These are phyloP conservation scores for Nebria ingens DNA, from an alignment of 1,140 invertebrate genomes.

Conservation along the genomic window DNA sequence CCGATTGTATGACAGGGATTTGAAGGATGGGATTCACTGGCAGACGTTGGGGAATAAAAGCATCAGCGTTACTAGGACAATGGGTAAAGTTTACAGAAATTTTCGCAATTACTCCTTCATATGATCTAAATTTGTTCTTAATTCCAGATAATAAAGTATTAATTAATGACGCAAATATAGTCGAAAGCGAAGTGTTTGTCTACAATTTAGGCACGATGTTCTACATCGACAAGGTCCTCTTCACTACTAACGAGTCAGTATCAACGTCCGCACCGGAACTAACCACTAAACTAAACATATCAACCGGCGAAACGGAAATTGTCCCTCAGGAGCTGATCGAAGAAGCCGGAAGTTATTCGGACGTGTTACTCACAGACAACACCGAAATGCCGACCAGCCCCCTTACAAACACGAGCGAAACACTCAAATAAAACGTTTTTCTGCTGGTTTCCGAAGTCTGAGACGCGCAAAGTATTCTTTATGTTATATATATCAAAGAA, in stretches of 20 bases:
- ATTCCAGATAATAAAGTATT: constrained; percentile 36
- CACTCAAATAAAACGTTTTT: no score
- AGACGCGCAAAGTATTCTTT: constrained; percentile 11
- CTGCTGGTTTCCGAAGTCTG: no score
- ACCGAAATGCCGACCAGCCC: constrained; percentile 3
- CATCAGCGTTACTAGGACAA: constrained; percentile 36
- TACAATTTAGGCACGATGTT: constrained; percentile 52
- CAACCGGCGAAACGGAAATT: constrained; percentile 23
- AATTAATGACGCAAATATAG: constrained; percentile 43
- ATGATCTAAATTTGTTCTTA: no score
- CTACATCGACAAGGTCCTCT: constrained; percentile 45
- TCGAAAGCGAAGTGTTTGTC: constrained; percentile 48
- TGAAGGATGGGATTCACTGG: constrained; percentile 40
- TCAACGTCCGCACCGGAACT: constrained; percentile 25
- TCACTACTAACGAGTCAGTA: constrained; percentile 33
- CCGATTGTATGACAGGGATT: constrained; percentile 45
- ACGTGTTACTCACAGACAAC: constrained; percentile 26
- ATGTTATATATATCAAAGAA: constrained; percentile 5
- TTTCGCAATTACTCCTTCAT: no score
- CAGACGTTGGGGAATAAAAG: constrained; percentile 42
- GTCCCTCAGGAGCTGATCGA: constrained; percentile 38
- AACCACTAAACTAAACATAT: constrained; percentile 25
- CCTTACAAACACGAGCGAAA: no score
- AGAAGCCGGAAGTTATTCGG: constrained; percentile 24
- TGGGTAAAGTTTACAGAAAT: no score